phyloP scores from a whole-genome alignment of 2,888 invertebrate species.

The Sinotaia quadrata region DNA sequence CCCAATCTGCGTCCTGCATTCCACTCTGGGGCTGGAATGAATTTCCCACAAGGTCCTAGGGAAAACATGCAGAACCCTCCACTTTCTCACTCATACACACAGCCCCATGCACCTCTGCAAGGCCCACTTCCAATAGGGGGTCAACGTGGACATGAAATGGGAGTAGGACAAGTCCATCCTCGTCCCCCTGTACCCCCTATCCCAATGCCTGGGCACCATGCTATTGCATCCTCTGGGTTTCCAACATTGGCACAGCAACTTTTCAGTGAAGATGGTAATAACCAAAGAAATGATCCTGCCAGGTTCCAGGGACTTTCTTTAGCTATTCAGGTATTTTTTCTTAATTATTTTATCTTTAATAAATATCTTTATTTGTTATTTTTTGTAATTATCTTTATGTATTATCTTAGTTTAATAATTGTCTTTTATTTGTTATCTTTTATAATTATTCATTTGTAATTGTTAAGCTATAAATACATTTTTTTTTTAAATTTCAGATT shows the following conservation, averaged over 20 bases:
- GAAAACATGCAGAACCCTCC: not conserved
- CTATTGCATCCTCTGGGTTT: constrained; percentile 37
- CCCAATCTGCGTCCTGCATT: not conserved
- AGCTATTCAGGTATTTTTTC: constrained; percentile 53
- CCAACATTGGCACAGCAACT: constrained; percentile 12
- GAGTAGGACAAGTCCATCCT: not conserved
- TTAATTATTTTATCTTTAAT: too few species aligned
- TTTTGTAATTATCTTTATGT: not conserved
- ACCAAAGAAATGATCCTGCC: constrained; percentile 36
- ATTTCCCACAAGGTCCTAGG: not conserved
- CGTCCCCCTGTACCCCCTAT: constrained; percentile 15
- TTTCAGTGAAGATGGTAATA: constrained; percentile 41
- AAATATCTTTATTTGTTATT: too few species aligned
- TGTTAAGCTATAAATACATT: too few species aligned
- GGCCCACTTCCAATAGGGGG: not conserved
- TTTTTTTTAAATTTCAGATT: too few species aligned
- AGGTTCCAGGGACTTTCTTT: too few species aligned
- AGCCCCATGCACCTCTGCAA: constrained; percentile 10
- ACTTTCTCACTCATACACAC: not conserved
- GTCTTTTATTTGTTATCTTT: too few species aligned
- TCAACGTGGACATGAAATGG: constrained; percentile 9
- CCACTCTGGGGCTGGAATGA: not conserved
- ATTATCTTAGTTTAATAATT: not conserved
- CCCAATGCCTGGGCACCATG: constrained; percentile 26
- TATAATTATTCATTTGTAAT: not conserved